These are phyloP conservation scores for Oryzias dopingdopingensis DNA, from an alignment of 2,797 vertebrate species.

Conservation along the genomic window DNA sequence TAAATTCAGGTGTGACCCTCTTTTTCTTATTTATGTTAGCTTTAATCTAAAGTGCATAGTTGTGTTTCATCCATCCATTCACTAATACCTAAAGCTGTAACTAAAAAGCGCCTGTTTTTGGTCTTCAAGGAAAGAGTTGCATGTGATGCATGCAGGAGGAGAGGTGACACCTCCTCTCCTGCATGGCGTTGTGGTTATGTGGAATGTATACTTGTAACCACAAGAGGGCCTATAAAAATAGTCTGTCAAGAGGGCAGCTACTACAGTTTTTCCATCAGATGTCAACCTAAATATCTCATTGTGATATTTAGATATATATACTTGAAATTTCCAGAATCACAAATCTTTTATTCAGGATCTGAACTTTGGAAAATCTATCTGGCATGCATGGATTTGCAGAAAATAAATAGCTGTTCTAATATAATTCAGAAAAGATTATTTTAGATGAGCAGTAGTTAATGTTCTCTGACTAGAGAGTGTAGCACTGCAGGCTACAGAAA, in stretches of 20 bases:
- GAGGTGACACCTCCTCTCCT: constrained; percentile 32
- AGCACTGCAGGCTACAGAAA: neutral
- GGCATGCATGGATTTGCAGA: neutral
- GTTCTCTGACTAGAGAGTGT: neutral
- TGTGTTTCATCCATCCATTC: constrained; percentile 16
- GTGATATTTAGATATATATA: constrained; percentile 2
- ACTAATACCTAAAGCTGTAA: constrained; percentile 42
- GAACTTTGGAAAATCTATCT: constrained; percentile 9
- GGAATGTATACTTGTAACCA: constrained; percentile 12
- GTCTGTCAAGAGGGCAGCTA: constrained; percentile 10
- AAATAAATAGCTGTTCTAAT: neutral
- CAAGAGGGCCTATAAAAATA: constrained; percentile 6
- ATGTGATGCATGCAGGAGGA: constrained; percentile 33
- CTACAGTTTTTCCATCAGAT: constrained; percentile 5
- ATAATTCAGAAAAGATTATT: neutral
- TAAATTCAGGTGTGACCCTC: too few relatives aligned
- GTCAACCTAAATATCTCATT: constrained; percentile 7
- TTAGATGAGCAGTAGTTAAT: neutral
- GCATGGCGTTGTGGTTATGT: constrained; percentile 41
- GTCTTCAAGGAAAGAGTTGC: constrained; percentile 33
- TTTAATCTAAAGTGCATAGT: constrained; percentile 3
- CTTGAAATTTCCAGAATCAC: constrained; percentile 2
- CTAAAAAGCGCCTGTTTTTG: constrained; percentile 47
- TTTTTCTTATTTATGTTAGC: too few relatives aligned
- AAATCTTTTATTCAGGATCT: constrained; percentile 2